Evolutionary conservation across 2,113 vertebrate species (phyloP), one percentile per base, ranked within the genome.

Genomic region (Glaucidium brasilianum): DNA sequence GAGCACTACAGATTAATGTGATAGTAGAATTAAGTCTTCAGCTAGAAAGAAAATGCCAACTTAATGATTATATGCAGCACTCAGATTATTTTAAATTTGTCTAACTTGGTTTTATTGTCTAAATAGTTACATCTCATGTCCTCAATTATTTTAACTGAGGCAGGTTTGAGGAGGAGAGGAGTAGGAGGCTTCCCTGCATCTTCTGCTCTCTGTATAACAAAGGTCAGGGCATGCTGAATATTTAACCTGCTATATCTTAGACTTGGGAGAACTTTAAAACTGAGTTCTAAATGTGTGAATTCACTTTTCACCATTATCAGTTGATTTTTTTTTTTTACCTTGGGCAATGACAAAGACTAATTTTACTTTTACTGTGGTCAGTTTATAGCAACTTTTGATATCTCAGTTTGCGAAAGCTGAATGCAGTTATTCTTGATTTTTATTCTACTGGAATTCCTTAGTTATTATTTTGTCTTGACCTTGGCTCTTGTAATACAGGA

Each of bases 381-480:
- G 55, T 81, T 90, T 41, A 32, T 37, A 93, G 72, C 37, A 90
- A 52, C 72, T 96, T 82, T 30, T 55, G 19, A 43, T 81, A 37
- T 26, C 59, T 71, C 35, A 6, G 4, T 75, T 88, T 92, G 63
- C 45, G 63, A 32, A 82, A 94, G n/a, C 75, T 53, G 49, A 32
- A 67, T 75, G 56, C 22, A 27, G 43, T 75, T 34, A 8, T 62
- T 85, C 78, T 79, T 84, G 82, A 11, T 49, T 81, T 84, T 86
- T 81, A 30, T 91, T 91, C 60, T 10, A 41, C 47, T 91, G 64
- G n/a, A 94, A 78, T 94, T 94, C 49, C 39, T 64, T 79, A 43
- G 34, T 67, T 60, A 35, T 14, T 90, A 23, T 92, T 82, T 93
- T 92, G 69, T 83, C 94, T 93, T 87, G 92, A 92, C 95, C 69